phyloP scores from a whole-genome alignment of 2,797 vertebrate genomes.

The Hemitrygon akajei region DNA sequence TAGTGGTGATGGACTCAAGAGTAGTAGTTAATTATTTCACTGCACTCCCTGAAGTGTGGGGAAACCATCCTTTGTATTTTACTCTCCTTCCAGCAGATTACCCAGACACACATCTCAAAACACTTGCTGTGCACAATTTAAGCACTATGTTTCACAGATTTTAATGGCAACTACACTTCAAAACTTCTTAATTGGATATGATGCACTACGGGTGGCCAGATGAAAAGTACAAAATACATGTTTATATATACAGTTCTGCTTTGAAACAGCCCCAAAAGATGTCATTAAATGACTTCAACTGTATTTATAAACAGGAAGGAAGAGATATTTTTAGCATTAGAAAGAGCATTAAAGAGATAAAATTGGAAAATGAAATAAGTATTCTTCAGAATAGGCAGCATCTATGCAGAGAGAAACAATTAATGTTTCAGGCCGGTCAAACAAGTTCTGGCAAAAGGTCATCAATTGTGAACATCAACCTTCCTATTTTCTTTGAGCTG shows the following conservation, averaged over 20 bases:
- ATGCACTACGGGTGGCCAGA: not conserved
- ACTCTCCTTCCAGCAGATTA: not conserved
- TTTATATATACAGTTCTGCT: not conserved
- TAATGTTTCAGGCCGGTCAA: too few species aligned
- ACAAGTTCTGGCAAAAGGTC: too few species aligned
- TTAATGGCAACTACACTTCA: not conserved
- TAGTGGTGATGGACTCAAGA: too few species aligned
- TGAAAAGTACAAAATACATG: not conserved
- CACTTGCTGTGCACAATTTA: not conserved
- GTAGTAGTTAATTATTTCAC: not conserved
- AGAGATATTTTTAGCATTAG: not conserved
- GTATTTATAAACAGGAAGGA: not conserved
- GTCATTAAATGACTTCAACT: not conserved
- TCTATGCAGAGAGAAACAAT: too few species aligned
- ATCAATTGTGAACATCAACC: too few species aligned
- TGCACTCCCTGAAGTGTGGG: not conserved
- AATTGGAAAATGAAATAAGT: not conserved
- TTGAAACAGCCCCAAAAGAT: not conserved
- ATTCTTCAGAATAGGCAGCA: too few species aligned
- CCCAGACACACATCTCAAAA: not conserved
- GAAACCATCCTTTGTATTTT: not conserved
- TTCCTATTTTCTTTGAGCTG: too few species aligned
- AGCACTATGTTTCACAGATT: not conserved
- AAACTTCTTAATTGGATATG: not conserved
- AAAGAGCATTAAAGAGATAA: not conserved